Conservation (phyloP, 2,888 invertebrate genomes). For the Phytoseiulus persimilis region DNA sequence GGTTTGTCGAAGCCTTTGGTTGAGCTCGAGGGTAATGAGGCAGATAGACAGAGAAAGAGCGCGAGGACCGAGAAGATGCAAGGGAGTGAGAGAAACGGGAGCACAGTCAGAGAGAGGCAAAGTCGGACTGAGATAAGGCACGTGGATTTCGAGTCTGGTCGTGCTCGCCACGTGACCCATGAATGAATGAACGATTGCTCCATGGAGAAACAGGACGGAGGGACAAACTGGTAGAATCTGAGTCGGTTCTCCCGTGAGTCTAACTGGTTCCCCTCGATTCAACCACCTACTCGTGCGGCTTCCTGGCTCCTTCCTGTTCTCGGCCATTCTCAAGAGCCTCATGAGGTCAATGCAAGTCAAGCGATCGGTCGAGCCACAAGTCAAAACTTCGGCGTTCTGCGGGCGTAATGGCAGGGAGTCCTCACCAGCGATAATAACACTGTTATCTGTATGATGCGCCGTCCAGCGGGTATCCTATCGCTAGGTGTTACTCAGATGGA, state of each 20-base stretch:
- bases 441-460: neutral
- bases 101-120: neutral
- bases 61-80: neutral
- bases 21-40: too few species aligned
- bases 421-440: neutral
- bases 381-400: neutral
- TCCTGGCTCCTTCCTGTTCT: neutral
- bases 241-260: neutral
- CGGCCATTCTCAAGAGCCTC: neutral
- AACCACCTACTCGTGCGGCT: neutral
- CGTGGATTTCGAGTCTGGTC: neutral
- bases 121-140: neutral
- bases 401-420: neutral
- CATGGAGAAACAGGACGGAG: too few species aligned
- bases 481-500: neutral
- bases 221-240: too few species aligned
- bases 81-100: neutral
- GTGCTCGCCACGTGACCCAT: neutral
- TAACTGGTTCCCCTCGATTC: neutral
- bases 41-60: neutral
- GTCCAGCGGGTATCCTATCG: neutral
- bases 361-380: neutral
- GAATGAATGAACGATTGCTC: neutral
- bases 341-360: neutral
- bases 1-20: neutral